Percentiles rank a stretch among this genome's conserved stretches.
These are phyloP conservation scores for Anolis apletophallus DNA, from an alignment of 2,797 vertebrate genomes.

Conservation along the genomic window DNA sequence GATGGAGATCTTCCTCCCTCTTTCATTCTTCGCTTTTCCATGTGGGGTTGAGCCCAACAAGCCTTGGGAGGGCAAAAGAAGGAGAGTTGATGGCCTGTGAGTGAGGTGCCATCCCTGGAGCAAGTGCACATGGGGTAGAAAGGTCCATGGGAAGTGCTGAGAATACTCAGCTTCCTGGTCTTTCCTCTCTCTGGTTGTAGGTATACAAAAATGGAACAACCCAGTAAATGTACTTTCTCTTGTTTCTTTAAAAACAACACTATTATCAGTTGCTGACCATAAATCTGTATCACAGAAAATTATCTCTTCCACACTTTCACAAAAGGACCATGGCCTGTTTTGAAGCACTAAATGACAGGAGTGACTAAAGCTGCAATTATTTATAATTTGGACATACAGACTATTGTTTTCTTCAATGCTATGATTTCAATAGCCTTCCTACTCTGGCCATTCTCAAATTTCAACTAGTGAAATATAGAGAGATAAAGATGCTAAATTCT, in stretches of 20 bases:
- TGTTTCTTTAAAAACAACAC: not conserved
- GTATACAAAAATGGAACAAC: not conserved
- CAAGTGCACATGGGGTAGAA: no score
- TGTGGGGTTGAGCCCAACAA: no score
- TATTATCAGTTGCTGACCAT: not conserved
- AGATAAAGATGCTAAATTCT: not conserved
- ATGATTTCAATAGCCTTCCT: not conserved
- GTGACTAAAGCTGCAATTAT: not conserved
- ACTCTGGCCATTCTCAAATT: constrained; percentile 1
- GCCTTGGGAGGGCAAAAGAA: no score
- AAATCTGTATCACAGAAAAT: not conserved
- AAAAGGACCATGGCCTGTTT: not conserved
- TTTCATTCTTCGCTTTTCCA: no score
- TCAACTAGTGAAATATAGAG: not conserved
- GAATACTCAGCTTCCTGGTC: no score
- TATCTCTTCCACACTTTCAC: not conserved
- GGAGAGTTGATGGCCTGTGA: no score
- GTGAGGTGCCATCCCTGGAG: no score
- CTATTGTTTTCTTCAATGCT: not conserved
- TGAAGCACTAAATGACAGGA: not conserved
- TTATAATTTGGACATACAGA: constrained; percentile 9
- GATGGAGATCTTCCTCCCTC: no score
- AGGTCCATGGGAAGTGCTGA: no score
- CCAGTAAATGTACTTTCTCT: not conserved
- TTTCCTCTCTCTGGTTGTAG: not conserved